These are phyloP conservation scores for Egretta garzetta DNA, from an alignment of 2,113 vertebrate genomes.

Conservation along the genomic window DNA sequence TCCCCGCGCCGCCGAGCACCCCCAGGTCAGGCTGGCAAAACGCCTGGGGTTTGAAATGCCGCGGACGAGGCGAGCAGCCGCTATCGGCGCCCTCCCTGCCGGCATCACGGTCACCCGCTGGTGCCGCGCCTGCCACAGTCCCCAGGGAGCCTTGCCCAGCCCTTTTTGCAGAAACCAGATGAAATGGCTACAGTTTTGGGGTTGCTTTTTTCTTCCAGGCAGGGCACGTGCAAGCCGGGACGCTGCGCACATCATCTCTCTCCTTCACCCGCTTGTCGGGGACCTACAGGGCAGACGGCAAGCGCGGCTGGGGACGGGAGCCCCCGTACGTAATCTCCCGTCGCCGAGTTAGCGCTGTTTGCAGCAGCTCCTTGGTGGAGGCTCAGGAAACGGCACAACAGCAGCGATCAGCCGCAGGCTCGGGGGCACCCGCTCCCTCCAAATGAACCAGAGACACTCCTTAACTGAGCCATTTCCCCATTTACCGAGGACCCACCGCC, in stretches of 20 bases:
- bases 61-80: not conserved
- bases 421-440: not conserved
- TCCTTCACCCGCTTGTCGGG: no score
- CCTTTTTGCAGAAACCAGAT: not conserved
- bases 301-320: not conserved
- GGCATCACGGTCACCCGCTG: fast-evolving
- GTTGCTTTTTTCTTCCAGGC: not conserved
- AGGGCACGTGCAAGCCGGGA: not conserved
- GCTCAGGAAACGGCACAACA: not conserved
- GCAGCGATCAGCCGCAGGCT: not conserved
- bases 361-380: not conserved
- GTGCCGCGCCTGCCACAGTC: not conserved
- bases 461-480: not conserved
- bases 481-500: fast-evolving
- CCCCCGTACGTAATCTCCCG: fast-evolving
- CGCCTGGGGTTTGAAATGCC: not conserved
- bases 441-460: fast-evolving
- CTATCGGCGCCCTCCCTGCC: not conserved
- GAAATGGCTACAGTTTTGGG: not conserved
- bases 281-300: fast-evolving
- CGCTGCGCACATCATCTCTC: not conserved
- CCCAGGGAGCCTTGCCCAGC: not conserved
- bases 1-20: no score
- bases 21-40: not conserved
- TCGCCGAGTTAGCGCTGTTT: fast-evolving